phyloP scores from a whole-genome alignment of 2,113 vertebrate species.

The Cygnus buccinator region DNA sequence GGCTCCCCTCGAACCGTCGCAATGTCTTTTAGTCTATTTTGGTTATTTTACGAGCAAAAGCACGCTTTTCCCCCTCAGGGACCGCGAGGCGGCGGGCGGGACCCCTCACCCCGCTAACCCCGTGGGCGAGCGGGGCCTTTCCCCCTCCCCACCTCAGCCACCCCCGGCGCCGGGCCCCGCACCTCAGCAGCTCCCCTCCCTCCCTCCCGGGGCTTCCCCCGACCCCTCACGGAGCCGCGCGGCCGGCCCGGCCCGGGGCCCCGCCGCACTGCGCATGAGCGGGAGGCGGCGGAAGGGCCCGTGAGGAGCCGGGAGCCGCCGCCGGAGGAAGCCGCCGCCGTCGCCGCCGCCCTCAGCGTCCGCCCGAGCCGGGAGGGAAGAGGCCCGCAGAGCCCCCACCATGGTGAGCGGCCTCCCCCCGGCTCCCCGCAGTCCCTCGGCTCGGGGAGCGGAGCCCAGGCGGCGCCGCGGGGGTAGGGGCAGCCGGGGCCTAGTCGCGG shows the following conservation, averaged over 20 bases:
- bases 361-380: slow-evolving; percentile 58
- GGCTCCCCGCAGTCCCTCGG: not conserved
- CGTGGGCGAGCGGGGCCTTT: not conserved
- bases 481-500: slow-evolving; percentile 51
- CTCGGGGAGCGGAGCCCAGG: not conserved
- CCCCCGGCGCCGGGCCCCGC: not conserved
- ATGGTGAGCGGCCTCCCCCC: slow-evolving; percentile 44
- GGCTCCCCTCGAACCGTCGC: not conserved
- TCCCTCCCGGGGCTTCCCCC: no score
- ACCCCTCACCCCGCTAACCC: not conserved
- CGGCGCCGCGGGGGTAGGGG: slow-evolving; percentile 1
- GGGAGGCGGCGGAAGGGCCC: slow-evolving; percentile 76
- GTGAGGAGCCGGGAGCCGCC: slow-evolving; percentile 69
- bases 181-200: not conserved
- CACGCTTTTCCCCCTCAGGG: not conserved
- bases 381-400: slow-evolving; percentile 53
- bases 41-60: not conserved
- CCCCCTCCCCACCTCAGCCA: not conserved
- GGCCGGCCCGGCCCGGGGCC: not conserved
- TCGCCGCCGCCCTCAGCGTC: slow-evolving; percentile 40
- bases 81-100: no score
- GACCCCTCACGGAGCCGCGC: not conserved
- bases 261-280: slow-evolving; percentile 85
- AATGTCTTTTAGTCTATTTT: not conserved
- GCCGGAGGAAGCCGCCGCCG: not conserved